Evolutionary conservation across 2,113 vertebrate species (phyloP).

Genomic region (Zingel zingel): DNA sequence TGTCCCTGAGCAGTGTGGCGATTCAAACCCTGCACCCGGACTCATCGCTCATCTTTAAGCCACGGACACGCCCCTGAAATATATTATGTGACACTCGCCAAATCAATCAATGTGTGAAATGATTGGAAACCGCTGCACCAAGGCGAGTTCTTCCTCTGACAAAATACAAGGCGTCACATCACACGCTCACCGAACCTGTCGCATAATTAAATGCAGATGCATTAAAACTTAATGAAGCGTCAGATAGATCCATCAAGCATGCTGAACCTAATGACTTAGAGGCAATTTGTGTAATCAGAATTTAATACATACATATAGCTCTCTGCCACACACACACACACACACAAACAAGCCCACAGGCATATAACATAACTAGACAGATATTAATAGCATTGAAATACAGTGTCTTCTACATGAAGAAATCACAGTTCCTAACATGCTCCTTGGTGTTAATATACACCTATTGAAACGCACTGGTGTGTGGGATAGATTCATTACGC

Average conservation of each 20-base stretch:
- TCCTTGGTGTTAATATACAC: conserved; percentile 19
- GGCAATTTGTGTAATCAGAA: conserved; percentile 45
- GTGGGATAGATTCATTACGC: conserved; percentile 61
- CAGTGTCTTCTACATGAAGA: conserved; percentile 36
- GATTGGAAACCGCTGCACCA: conserved; percentile 2
- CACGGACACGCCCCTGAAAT: neutral
- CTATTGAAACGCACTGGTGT: conserved; percentile 44
- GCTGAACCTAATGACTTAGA: conserved; percentile 42
- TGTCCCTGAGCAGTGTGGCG: neutral
- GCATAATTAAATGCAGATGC: conserved; percentile 43
- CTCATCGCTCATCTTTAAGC: neutral
- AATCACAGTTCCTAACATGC: conserved; percentile 28
- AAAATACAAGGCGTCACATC: conserved; percentile 39
- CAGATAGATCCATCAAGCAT: conserved; percentile 54
- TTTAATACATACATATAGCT: conserved; percentile 40
- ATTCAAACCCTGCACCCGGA: neutral
- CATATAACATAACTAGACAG: conserved; percentile 45
- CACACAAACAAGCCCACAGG: conserved; percentile 15
- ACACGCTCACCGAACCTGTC: conserved; percentile 48
- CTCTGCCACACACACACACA: conserved; percentile 24
- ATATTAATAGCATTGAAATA: conserved; percentile 49
- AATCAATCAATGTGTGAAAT: conserved; percentile 37
- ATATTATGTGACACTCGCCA: neutral
- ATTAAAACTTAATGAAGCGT: conserved; percentile 64
- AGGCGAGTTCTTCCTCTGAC: conserved; percentile 32